These are phyloP conservation scores for Sebastolobus alascanus DNA, from an alignment of 2,797 vertebrate species.

Conservation along the genomic window DNA sequence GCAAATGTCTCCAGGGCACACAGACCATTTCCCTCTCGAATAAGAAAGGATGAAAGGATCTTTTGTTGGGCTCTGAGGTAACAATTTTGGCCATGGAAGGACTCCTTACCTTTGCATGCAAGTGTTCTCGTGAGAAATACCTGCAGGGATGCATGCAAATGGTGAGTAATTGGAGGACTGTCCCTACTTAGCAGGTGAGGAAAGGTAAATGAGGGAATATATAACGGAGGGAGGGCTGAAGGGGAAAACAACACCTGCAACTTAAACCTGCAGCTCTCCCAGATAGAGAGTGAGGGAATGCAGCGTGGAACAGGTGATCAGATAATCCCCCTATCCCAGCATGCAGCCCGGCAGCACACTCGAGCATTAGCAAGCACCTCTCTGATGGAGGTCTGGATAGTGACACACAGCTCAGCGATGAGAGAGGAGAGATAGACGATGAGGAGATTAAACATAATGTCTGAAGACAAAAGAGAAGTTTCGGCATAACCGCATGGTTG, in stretches of 20 bases:
- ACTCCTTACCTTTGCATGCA: constrained; percentile 28
- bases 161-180: constrained; percentile 37
- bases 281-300: constrained; percentile 53
- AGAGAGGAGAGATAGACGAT: constrained; percentile 34
- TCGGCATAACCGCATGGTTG: not conserved
- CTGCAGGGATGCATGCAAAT: constrained; percentile 59
- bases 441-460: constrained; percentile 48
- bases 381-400: constrained; percentile 70
- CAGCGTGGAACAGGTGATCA: constrained; percentile 73
- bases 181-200: constrained; percentile 47
- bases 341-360: constrained; percentile 44
- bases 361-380: constrained; percentile 64
- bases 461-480: constrained; percentile 45
- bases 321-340: constrained; percentile 75
- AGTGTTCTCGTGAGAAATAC: constrained; percentile 69
- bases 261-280: constrained; percentile 48
- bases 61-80: constrained; percentile 67
- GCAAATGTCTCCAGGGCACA: constrained; percentile 63
- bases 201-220: constrained; percentile 36
- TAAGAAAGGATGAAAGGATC: constrained; percentile 81
- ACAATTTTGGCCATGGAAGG: constrained; percentile 29
- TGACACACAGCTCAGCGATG: constrained; percentile 44
- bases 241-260: constrained; percentile 59
- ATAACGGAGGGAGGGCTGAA: constrained; percentile 2
- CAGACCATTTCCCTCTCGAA: constrained; percentile 66